These are phyloP conservation scores for Mastomys coucha DNA, from an alignment of 2,113 vertebrate genomes.

Conservation along the genomic window DNA sequence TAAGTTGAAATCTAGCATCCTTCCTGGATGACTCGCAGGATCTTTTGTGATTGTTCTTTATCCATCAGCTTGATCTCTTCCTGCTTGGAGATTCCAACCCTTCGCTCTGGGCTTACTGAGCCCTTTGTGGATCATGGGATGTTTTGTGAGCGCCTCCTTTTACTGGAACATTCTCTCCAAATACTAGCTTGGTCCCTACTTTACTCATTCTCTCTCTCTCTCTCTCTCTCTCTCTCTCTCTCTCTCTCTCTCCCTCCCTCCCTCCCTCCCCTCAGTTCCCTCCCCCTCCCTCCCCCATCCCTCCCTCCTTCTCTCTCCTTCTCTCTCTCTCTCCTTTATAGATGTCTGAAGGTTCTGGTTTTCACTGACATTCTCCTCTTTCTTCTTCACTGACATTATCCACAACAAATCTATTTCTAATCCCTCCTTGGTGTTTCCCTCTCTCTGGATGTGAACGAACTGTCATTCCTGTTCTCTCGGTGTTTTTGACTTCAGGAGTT, in stretches of 20 bases:
- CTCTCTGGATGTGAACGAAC: background rate
- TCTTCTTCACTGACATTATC: background rate
- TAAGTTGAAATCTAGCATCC: background rate
- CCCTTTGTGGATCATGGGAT: background rate
- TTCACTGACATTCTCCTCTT: background rate
- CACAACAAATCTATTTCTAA: background rate
- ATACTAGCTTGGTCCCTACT: background rate
- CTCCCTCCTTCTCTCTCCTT: too few relatives aligned
- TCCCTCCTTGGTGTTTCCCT: background rate
- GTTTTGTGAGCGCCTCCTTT: background rate
- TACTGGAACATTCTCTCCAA: constrained; percentile 17
- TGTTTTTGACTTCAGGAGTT: background rate
- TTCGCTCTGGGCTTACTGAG: background rate
- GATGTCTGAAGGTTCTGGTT: background rate
- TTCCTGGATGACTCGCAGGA: background rate
- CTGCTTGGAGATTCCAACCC: background rate
- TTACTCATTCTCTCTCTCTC: background rate
- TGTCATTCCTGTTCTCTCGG: background rate
- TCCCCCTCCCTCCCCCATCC: too few relatives aligned
- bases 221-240: too few relatives aligned
- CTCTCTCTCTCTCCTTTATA: too few relatives aligned
- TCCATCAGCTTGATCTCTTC: background rate
- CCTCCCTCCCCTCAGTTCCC: accelerated
- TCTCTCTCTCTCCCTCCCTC: too few relatives aligned
- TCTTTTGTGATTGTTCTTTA: background rate